A percentile compares a stretch with the other conserved stretches of the same genome.
phyloP scores from a whole-genome alignment of 2,113 vertebrate genomes.

The Orientallactaga bullata region DNA sequence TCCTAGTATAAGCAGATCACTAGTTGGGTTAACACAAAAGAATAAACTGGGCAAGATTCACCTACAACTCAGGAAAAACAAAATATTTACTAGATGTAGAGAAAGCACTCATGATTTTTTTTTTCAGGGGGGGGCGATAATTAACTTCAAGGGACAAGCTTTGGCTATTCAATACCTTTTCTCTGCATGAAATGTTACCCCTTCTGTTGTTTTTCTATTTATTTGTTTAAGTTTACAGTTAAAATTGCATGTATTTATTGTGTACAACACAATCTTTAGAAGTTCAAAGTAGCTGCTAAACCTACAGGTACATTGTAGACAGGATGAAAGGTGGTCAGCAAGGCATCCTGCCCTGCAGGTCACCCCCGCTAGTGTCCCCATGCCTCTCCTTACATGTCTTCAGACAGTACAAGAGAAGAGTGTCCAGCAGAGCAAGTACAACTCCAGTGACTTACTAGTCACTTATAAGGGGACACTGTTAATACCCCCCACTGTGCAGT shows the following conservation, averaged over 20 bases:
- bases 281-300: neutral
- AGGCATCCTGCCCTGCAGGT: neutral
- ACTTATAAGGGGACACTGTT: neutral
- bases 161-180: neutral
- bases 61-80: neutral
- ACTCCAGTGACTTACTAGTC: neutral
- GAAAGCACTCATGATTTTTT: neutral
- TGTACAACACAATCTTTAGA: neutral
- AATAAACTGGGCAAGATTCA: neutral
- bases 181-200: neutral
- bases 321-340: neutral
- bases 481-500: neutral
- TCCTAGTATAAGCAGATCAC: neutral
- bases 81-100: neutral
- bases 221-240: neutral
- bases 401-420: neutral
- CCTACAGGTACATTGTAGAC: neutral
- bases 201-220: neutral
- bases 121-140: neutral
- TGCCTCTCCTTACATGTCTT: neutral
- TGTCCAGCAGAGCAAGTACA: neutral
- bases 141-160: neutral
- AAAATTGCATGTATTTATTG: neutral
- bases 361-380: neutral
- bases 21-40: neutral